Conservation (phyloP, 2,797 vertebrate genomes). For the Epinephelus coioides region DNA sequence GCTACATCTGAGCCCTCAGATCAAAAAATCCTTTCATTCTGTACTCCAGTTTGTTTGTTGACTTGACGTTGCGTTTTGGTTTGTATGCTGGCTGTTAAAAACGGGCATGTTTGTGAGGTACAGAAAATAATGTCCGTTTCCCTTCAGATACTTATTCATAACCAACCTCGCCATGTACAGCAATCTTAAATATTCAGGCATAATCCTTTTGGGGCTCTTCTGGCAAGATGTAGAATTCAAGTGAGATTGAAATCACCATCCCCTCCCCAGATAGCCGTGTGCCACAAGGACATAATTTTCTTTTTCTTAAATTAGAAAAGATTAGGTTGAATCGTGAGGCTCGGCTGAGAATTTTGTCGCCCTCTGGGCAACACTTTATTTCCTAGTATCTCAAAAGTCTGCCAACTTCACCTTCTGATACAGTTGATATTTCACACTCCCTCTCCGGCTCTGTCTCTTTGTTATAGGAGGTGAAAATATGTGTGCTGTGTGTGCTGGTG, state of each 20-base stretch:
- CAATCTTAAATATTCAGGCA: constrained; percentile 67
- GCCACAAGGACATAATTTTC: constrained; percentile 70
- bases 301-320: constrained; percentile 76
- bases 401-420: constrained; percentile 56
- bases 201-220: constrained; percentile 57
- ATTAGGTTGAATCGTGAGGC: constrained; percentile 59
- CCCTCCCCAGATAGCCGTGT: constrained; percentile 58
- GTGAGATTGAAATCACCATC: constrained; percentile 69
- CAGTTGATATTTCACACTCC: constrained; percentile 32
- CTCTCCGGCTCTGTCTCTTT: constrained; percentile 28
- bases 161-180: constrained; percentile 33
- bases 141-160: constrained; percentile 35
- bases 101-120: neutral
- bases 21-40: constrained; percentile 68
- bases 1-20: constrained; percentile 61
- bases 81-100: constrained; percentile 23
- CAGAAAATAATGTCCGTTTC: constrained; percentile 17
- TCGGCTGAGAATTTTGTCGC: constrained; percentile 44
- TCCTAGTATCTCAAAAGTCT: constrained; percentile 59
- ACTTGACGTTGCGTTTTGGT: constrained; percentile 20
- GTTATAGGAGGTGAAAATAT: neutral
- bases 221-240: constrained; percentile 68
- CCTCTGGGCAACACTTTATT: constrained; percentile 62
- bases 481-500: neutral
- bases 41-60: constrained; percentile 47